A percentile compares a stretch with the other conserved stretches of the same genome.
Evolutionary conservation across 2,113 vertebrate genomes (phyloP).

Genomic region (Ciconia stormi): DNA sequence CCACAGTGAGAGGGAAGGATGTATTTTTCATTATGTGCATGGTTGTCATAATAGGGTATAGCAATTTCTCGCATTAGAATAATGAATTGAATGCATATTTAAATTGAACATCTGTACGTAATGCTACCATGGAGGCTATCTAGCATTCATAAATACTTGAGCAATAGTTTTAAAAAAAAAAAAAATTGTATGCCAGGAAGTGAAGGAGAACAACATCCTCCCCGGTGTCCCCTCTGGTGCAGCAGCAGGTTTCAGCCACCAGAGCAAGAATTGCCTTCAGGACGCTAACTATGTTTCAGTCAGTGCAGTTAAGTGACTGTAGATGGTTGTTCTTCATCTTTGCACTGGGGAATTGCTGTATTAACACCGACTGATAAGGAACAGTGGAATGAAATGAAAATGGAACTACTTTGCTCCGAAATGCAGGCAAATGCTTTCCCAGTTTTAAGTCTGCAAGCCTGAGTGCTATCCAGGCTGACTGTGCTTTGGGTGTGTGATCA

Average conservation of each 20-base stretch:
- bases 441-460: neutral
- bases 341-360: neutral
- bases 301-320: neutral
- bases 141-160: neutral
- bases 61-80: neutral
- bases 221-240: neutral
- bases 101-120: neutral
- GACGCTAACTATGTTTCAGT: neutral
- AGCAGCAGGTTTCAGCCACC: neutral
- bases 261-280: neutral
- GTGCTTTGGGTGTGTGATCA: neutral
- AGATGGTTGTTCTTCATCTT: neutral
- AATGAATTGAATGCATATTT: neutral
- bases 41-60: neutral
- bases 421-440: neutral
- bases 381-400: neutral
- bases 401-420: neutral
- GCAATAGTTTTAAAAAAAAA: neutral
- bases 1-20: neutral
- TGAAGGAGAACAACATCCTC: neutral
- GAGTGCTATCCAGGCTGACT: neutral
- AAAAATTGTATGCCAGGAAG: neutral
- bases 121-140: neutral
- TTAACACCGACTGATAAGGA: neutral
- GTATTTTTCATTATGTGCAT: neutral